Evolutionary conservation across 2,888 invertebrate species (phyloP).

Genomic region (Tetragonisca angustula): DNA sequence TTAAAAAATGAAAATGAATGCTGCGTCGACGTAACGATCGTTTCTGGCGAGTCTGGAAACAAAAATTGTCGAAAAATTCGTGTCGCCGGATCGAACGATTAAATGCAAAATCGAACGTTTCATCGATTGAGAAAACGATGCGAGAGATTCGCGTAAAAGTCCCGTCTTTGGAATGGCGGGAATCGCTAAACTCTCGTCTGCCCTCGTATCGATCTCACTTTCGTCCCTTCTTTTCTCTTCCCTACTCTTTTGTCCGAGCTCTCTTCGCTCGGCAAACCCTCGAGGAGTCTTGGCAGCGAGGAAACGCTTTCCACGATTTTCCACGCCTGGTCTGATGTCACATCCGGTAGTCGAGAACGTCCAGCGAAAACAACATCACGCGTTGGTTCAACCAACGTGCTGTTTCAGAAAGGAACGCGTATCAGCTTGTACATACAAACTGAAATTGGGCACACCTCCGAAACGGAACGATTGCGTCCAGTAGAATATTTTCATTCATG

Average conservation of each 20-base stretch:
- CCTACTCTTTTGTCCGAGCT: slow-evolving; percentile 60
- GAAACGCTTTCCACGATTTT: slow-evolving; percentile 72
- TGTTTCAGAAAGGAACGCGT: slow-evolving; percentile 47
- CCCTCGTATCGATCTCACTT: slow-evolving; percentile 65
- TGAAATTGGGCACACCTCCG: slow-evolving; percentile 24
- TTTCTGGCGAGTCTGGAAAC: not conserved
- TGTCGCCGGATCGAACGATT: not conserved
- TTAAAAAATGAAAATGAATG: not conserved
- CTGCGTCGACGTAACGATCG: not conserved
- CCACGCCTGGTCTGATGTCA: slow-evolving; percentile 63
- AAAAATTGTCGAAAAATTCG: not conserved
- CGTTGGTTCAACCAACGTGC: not conserved
- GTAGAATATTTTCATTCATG: not conserved
- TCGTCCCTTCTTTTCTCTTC: slow-evolving; percentile 55
- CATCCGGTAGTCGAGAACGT: slow-evolving; percentile 49
- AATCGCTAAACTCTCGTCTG: slow-evolving; percentile 73
- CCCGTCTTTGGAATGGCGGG: slow-evolving; percentile 66
- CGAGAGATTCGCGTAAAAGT: slow-evolving; percentile 64
- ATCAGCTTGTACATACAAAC: slow-evolving; percentile 37
- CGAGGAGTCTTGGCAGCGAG: slow-evolving; percentile 53
- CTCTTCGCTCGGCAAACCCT: slow-evolving; percentile 57
- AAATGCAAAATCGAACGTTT: not conserved
- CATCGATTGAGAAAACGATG: not conserved
- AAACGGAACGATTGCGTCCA: slow-evolving; percentile 16
- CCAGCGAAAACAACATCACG: slow-evolving; percentile 52